Evolutionary conservation across 2,888 invertebrate genomes (phyloP), one percentile per base, ranked within the genome.

Genomic region (Meghimatium bilineatum): DNA sequence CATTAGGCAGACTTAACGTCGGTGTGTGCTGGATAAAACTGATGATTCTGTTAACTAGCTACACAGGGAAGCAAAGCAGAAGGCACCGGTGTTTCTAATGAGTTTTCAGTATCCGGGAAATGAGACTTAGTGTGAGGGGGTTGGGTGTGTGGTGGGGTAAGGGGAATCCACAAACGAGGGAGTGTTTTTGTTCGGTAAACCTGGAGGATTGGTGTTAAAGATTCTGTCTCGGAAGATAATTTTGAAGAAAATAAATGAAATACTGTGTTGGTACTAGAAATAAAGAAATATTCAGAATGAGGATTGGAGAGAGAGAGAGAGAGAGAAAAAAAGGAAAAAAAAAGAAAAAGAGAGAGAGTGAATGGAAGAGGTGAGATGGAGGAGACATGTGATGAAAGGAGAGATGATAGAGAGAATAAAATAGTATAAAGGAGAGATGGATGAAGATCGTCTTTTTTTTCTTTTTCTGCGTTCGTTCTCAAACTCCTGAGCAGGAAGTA

Each of bases 81-180:
- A 52, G 52, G 74, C 38, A 23, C 32, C n/a, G n/a, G 0, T 29
- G 32, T 74, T 32, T 5, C 32, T 74, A 74, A 74, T 74, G 74
- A 74, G 74, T 32, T 74, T 74, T 74, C 52, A 52, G 14, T 17
- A 49, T 32, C 32, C 32, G 29, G 20, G 74, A 20, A 74, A 74
- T 32, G 74, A 23, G 17, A 52, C 32, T 32, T 2, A 20, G 6
- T 23, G 6, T 5, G 44, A 20, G 5, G 1, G 49, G 29, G 49
- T 20, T 49, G 3, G 72, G 3, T 0, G 12, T 12, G 32, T 14
- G 74, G 29, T 20, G 2, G 52, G 32, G 12, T 52, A 1, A 0
- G 26, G 74, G 38, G 1, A 71, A 36, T 1, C 26, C 72, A 72
- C 14, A 72, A 72, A 72, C 32, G 52, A 52, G 52, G 20, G 52